A percentile compares a stretch with the other conserved stretches of the same genome.
These are phyloP conservation scores for Mobula birostris DNA, from an alignment of 2,113 vertebrate species.

Conservation along the genomic window DNA sequence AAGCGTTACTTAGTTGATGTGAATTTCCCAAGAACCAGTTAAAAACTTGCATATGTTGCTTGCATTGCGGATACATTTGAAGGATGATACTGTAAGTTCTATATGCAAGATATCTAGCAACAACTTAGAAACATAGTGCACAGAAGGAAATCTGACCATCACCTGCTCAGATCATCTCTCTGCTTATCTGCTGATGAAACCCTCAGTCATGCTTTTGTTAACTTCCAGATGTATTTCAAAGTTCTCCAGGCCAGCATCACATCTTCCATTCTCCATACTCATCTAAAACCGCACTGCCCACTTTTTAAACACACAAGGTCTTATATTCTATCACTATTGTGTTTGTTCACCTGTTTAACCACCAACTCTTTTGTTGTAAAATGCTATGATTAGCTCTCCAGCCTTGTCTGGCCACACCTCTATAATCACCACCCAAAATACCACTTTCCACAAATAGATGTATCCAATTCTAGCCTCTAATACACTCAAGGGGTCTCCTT, in stretches of 20 bases:
- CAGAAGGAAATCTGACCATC: neutral
- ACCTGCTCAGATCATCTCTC: neutral
- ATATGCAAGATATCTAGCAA: neutral
- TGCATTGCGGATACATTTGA: neutral
- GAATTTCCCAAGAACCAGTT: neutral
- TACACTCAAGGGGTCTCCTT: neutral
- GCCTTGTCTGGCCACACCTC: neutral
- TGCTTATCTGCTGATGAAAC: neutral
- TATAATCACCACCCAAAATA: neutral
- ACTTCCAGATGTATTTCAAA: neutral
- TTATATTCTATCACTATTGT: neutral
- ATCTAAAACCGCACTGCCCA: neutral
- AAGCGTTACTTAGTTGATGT: neutral
- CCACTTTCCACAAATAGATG: neutral
- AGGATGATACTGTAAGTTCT: neutral
- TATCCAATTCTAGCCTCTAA: neutral
- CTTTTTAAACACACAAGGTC: neutral
- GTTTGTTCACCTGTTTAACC: neutral
- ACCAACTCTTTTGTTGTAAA: neutral
- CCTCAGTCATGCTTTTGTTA: neutral
- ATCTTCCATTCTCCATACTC: neutral
- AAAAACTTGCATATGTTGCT: neutral
- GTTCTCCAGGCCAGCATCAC: neutral
- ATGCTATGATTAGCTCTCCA: too few species aligned
- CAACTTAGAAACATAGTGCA: neutral